Conservation (phyloP, 2,113 vertebrate genomes). For the Craseonycteris thonglongyai region DNA sequence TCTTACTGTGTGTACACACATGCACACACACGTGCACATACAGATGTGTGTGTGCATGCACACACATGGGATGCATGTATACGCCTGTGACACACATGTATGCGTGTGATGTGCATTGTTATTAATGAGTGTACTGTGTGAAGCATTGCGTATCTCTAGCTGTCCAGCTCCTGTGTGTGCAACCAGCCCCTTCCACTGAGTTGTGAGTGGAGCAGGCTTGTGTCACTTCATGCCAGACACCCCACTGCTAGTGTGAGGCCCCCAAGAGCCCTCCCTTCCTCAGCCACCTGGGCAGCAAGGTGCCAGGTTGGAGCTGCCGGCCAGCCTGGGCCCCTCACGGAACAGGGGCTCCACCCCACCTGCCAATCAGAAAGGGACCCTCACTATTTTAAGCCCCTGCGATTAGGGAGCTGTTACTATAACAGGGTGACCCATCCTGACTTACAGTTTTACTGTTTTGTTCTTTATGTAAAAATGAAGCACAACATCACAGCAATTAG, state of each 20-base stretch:
- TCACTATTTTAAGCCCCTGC: neutral
- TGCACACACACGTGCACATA: rapidly evolving
- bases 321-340: too few relatives aligned
- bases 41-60: neutral
- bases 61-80: neutral
- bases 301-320: rapidly evolving
- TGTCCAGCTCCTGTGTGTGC: neutral
- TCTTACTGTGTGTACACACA: rapidly evolving
- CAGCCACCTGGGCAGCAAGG: too few relatives aligned
- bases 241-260: rapidly evolving
- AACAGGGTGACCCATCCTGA: too few relatives aligned
- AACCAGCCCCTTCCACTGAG: rapidly evolving
- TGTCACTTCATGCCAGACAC: neutral
- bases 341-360: rapidly evolving
- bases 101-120: rapidly evolving
- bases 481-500: neutral
- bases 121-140: neutral
- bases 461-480: neutral
- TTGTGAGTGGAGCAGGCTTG: rapidly evolving
- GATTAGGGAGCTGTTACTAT: too few relatives aligned
- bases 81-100: rapidly evolving
- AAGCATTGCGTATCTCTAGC: rapidly evolving
- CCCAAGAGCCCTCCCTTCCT: rapidly evolving
- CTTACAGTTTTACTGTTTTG: neutral
- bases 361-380: rapidly evolving